Evolutionary conservation across 2,888 invertebrate genomes (phyloP).

Genomic region (Hanleya hanleyi): DNA sequence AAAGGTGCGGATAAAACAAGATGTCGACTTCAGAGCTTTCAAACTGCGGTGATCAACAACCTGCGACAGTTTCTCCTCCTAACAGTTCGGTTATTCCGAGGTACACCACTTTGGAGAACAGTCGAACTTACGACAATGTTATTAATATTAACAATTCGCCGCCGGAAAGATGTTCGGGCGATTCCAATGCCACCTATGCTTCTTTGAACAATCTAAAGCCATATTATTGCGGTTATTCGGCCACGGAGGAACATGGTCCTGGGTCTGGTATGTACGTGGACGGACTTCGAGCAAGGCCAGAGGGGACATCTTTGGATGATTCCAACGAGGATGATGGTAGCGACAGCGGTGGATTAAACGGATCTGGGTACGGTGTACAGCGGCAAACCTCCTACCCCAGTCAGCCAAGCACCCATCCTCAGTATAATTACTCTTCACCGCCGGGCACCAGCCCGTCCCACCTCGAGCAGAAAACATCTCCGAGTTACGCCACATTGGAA

Average conservation of each 20-base stretch:
- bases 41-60: too few species aligned
- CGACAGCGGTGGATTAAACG: not conserved
- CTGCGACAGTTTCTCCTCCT: too few species aligned
- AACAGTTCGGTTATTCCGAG: too few species aligned
- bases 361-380: not conserved
- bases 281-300: not conserved
- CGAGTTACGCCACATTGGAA: not conserved
- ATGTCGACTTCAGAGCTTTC: too few species aligned
- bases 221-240: not conserved
- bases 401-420: not conserved
- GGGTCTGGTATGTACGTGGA: not conserved
- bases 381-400: not conserved
- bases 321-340: constrained; percentile 1
- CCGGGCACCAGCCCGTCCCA: not conserved
- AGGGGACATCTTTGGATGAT: not conserved
- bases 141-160: too few species aligned
- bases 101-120: too few species aligned
- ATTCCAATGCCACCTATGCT: not conserved
- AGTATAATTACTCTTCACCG: not conserved
- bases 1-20: too few species aligned
- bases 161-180: too few species aligned
- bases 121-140: too few species aligned
- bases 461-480: not conserved
- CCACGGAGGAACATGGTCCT: not conserved
- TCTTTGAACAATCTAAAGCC: not conserved